Evolutionary conservation across 2,888 invertebrate genomes (phyloP), one percentile per base, ranked within the genome.

Genomic region (Alcis repandata): DNA sequence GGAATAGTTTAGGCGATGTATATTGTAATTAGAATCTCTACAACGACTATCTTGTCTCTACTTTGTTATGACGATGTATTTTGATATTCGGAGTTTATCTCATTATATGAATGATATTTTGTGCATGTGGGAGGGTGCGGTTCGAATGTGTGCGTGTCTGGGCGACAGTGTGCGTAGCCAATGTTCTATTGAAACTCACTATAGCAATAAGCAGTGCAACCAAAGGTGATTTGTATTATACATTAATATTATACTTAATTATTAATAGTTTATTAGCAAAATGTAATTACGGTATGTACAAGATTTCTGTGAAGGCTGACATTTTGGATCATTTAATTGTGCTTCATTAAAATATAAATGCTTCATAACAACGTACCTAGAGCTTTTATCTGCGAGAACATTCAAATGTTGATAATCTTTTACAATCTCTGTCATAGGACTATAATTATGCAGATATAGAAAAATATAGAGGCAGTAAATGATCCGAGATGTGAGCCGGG

Each of bases 1-100:
- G 27, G 15, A 2, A 11, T 46, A 49, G 77, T 67, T 64, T 76
- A 78, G 72, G 75, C 61, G 68, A 74, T 78, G 78, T 85, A 83
- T 81, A 78, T 76, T 72, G 77, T 77, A 59, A 70, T 54, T 71
- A 70, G 68, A 67, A 67, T 79, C 79, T 87, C 77, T 86, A 88
- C 89, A 88, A 88, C 88, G 89, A 88, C 80, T 86, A 74, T 82
- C 79, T 81, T 82, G 82, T 86, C 83, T 83, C 75, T 77, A 85
- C 82, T 81, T 87, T 83, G 84, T 86, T 85, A 84, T 71, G 78
- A 83, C 77, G 75, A 79, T 83, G 82, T 85, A 89, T 88, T 88
- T 87, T 87, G 87, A 85, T 87, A 87, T 87, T 84, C 70, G 82
- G 81, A 86, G 89, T 88, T 88, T 88, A 88, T 85, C 79, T 84